Base-by-base conservation (phyloP, 2,113 vertebrate genomes). In the Poicephalus gulielmi region DNA sequence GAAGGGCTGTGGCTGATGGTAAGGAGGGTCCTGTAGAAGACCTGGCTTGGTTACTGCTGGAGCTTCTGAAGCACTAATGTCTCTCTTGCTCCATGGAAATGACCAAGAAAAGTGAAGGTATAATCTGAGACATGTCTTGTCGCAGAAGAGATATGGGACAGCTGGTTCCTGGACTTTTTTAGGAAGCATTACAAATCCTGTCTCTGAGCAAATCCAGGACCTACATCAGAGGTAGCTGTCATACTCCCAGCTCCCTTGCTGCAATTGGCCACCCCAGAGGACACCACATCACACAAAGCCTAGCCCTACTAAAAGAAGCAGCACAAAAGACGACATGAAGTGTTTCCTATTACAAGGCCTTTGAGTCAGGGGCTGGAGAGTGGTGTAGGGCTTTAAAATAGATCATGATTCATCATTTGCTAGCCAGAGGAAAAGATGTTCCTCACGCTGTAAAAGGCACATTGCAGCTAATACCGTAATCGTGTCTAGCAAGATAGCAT, bases 331-430 rank as follows among this genome's bases (percentile, higher is more conserved):
- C 0, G 1, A 30, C 60, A n/a, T 31, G 76, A 82, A 95, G n/a
- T 39, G 76, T 35, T 71, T 92, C 76, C 90, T 95, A 88, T 96
- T 94, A n/a, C 77, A 37, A 30, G 53, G 23, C 3, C 50, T 71
- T 92, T 92, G 81, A 88, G 62, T 95, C 93, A 96, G 83, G 60
- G 74, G 24, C 62, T 86, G 63, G 62, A 92, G 22, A 41, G 68
- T 77, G 86, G 11, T 62, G 71, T 88, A 83, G 90, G 55, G 31
- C 47, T 84, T 81, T 39, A 94, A 96, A 70, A 94, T 91, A 94
- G 67, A 33, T 41, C 33, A 23, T 97, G 95, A 96, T 66, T 96
- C 96, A 94, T 53, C 20, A 17, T 46, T 12, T 0, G 0, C 20
- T 92, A 95, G 24, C 41, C 49, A 85, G 74, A 81, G 55, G 22